Conservation (phyloP, 1,140 invertebrate genomes). For the Apocrypta bakeri region DNA sequence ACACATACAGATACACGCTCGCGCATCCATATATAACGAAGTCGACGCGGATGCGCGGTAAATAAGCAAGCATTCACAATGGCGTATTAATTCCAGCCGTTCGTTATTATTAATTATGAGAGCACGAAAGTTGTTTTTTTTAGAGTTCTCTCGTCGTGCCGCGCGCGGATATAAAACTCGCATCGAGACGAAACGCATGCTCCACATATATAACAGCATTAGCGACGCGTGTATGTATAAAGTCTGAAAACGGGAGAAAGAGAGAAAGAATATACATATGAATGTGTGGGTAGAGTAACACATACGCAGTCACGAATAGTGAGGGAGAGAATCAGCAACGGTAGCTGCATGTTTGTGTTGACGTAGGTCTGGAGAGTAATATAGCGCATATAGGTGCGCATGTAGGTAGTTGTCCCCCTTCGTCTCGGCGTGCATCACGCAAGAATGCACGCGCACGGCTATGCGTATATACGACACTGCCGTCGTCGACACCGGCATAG, state of each 20-base stretch:
- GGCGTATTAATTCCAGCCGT: conserved; percentile 4
- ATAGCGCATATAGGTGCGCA: too few relatives aligned
- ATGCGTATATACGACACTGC: too few relatives aligned
- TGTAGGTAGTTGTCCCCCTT: too few relatives aligned
- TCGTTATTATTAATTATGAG: conserved; percentile 16
- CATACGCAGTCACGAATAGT: neutral
- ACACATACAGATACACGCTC: neutral
- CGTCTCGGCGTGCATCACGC: neutral
- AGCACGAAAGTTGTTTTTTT: conserved; percentile 17
- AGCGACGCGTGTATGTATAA: conserved; percentile 11
- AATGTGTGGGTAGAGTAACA: neutral
- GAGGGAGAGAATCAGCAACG: neutral
- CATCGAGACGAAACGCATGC: neutral
- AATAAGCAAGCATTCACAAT: neutral
- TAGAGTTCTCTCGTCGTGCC: neutral
- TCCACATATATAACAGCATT: neutral
- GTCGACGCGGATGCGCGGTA: conserved; percentile 1
- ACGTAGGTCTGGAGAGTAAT: conserved; percentile 57
- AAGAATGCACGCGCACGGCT: neutral
- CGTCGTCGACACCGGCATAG: conserved; percentile 17
- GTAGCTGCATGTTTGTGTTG: conserved; percentile 45
- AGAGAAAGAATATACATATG: neutral
- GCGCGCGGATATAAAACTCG: neutral
- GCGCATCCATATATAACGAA: neutral
- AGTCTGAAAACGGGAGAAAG: neutral